These are phyloP conservation scores for Ciconia stormi DNA, from an alignment of 2,113 vertebrate genomes.

Conservation along the genomic window DNA sequence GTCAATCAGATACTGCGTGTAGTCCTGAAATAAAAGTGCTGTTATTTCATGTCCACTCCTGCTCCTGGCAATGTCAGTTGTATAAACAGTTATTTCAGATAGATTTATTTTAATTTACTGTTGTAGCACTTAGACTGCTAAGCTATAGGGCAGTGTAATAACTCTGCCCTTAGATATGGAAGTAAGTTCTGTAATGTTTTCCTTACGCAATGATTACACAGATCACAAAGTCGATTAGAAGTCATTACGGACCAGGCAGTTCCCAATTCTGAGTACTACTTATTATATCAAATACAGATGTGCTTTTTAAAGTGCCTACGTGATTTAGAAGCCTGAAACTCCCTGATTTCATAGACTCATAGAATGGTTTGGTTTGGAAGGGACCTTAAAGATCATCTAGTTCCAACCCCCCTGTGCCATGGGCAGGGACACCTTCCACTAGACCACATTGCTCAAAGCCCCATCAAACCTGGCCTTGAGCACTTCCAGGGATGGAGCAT, in stretches of 20 bases:
- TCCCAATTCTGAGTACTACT: neutral
- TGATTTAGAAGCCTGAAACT: neutral
- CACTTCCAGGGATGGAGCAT: too few relatives aligned
- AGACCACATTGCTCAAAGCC: too few relatives aligned
- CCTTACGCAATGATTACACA: neutral
- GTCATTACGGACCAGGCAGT: neutral
- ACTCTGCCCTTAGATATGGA: neutral
- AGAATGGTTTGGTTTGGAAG: too few relatives aligned
- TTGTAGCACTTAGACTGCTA: neutral
- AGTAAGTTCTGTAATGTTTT: neutral
- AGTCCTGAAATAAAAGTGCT: neutral
- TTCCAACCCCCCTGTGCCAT: too few relatives aligned
- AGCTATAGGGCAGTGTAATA: neutral
- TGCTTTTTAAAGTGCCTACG: neutral
- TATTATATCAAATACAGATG: neutral
- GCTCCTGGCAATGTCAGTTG: neutral
- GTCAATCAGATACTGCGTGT: neutral
- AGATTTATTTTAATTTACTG: neutral
- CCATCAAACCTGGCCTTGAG: too few relatives aligned
- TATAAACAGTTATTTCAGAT: neutral
- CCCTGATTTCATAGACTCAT: too few relatives aligned
- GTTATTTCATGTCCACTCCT: neutral
- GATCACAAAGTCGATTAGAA: neutral
- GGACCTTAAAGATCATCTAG: too few relatives aligned
- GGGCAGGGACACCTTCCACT: too few relatives aligned